Evolutionary conservation across 2,797 vertebrate genomes (phyloP).

Genomic region (Trichosurus vulpecula): DNA sequence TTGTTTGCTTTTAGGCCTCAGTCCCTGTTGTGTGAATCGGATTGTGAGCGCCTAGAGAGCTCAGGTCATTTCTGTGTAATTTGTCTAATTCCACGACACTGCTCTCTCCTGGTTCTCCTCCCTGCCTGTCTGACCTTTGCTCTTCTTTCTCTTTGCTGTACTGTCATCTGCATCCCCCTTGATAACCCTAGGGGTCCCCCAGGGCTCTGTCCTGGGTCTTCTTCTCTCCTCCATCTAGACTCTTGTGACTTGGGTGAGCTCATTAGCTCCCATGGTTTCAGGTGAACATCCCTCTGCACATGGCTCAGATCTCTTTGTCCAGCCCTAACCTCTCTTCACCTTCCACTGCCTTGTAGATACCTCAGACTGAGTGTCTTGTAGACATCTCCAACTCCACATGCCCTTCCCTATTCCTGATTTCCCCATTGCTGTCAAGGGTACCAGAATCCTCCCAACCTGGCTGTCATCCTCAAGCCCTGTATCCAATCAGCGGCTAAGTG

Average conservation of each 20-base stretch:
- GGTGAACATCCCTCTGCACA: not conserved
- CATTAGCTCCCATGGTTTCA: not conserved
- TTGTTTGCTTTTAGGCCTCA: not conserved
- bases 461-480: not conserved
- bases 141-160: not conserved
- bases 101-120: not conserved
- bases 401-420: not conserved
- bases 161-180: not conserved
- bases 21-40: not conserved
- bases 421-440: not conserved
- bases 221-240: not conserved
- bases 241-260: not conserved
- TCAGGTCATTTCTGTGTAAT: not conserved
- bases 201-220: not conserved
- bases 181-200: not conserved
- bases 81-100: not conserved
- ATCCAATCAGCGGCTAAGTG: not conserved
- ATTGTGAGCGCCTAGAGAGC: not conserved
- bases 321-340: not conserved
- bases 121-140: not conserved
- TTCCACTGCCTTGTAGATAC: not conserved
- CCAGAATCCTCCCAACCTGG: not conserved
- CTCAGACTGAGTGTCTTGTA: not conserved
- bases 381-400: not conserved
- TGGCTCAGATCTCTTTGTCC: not conserved